Evolutionary conservation across 2,113 vertebrate genomes (phyloP), one percentile per base, ranked within the genome.

Genomic region (Urocolius indicus): DNA sequence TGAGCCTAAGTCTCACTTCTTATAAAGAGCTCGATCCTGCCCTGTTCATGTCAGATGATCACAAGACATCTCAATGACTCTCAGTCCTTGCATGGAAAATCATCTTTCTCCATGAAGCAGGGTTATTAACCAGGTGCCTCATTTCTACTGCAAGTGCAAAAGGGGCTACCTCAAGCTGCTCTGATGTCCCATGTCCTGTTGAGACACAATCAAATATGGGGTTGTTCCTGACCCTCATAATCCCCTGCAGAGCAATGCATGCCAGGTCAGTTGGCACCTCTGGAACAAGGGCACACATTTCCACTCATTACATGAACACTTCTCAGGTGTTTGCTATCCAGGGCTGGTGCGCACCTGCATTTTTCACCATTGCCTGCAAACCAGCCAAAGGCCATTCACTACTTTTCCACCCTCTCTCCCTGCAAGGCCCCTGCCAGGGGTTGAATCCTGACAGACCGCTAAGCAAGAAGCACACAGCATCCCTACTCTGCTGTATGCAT

Each of bases 171-270:
- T 68, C 32, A 24, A 22, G 26, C 5, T 0, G 0, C 55, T 1
- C 5, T 7, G 46, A 27, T 49, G 18, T 26, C 86, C 69, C 34
- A 21, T 11, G 15, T 14, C 19, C 38, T 51, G 30, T 32, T 34
- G 32, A 81, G 51, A n/a, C 55, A 54, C 2, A 52, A 68, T n/a
- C 9, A 57, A 30, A 62, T 6, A 20, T 0, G 0, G 57, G 15
- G 20, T 16, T 48, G n/a, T 73, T 13, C 16, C 6, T 2, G 2
- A 16, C 22, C 75, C 36, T 76, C 16, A 22, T 16, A 30, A 43
- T 11, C 11, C 11, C 16, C 34, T 63, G 68, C 68, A 73, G 38
- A 77, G 29, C 63, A 30, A 16, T 2, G 6, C 52, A n/a, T 71
- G 14, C 0, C 0, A 54, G 48, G 58, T n/a, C 43, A 59, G 36